A percentile compares a stretch with the other conserved stretches of the same genome.
These are phyloP conservation scores for Styela clava DNA, from an alignment of 23 tunicate species.

Conservation along the genomic window DNA sequence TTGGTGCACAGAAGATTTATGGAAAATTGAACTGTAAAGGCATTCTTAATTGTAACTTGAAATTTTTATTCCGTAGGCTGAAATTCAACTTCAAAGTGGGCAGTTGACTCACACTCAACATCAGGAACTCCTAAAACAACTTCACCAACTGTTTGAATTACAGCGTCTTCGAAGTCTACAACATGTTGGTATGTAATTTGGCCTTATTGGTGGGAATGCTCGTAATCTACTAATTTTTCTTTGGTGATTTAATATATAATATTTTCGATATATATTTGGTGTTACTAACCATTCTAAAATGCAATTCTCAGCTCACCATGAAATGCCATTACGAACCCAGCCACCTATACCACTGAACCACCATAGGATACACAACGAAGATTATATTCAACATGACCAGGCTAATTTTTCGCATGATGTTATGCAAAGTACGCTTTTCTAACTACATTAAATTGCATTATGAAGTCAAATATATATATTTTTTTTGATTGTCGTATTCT, in stretches of 20 bases:
- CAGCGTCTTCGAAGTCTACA: constrained; percentile 51
- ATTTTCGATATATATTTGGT: too few relatives aligned
- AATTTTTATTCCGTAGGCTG: too few relatives aligned
- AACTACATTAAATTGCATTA: too few relatives aligned
- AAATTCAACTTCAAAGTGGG: constrained; percentile 62
- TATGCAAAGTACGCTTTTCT: neutral
- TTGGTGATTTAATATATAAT: too few relatives aligned
- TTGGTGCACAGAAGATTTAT: too few relatives aligned
- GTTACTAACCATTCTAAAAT: too few relatives aligned
- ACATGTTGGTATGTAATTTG: neutral
- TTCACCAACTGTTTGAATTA: constrained; percentile 82
- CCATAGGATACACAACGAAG: neutral
- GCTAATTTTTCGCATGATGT: neutral
- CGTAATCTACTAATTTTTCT: too few relatives aligned
- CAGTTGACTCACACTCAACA: constrained; percentile 80
- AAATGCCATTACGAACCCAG: neutral
- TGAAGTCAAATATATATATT: too few relatives aligned
- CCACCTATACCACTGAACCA: neutral
- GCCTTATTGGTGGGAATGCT: too few relatives aligned
- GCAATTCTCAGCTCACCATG: neutral
- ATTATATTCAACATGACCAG: neutral
- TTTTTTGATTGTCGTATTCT: too few relatives aligned
- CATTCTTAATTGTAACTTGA: too few relatives aligned
- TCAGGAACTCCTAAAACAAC: constrained; percentile 75
- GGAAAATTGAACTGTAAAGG: too few relatives aligned